Percentiles rank a stretch among this genome's conserved stretches.
Evolutionary conservation across 2,113 vertebrate genomes (phyloP).

Genomic region (Variabilichromis moorii): DNA sequence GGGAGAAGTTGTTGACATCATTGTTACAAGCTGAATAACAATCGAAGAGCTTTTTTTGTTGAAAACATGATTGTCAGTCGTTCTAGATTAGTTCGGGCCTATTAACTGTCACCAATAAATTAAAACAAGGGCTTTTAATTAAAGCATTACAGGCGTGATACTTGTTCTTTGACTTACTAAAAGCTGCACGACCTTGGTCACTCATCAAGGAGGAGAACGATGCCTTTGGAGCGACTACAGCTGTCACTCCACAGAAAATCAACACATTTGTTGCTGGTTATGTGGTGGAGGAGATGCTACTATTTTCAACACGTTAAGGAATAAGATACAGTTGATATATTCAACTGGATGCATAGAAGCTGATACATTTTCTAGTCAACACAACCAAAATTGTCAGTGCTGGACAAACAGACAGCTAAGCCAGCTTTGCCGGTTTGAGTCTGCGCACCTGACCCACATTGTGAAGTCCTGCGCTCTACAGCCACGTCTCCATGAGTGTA

Average conservation of each 20-base stretch:
- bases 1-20: constrained; percentile 28
- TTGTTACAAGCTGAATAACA: constrained; percentile 28
- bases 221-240: not conserved
- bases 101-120: not conserved
- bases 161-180: not conserved
- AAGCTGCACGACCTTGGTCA: not conserved
- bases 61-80: not conserved
- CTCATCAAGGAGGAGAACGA: not conserved
- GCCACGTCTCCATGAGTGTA: not conserved
- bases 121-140: not conserved
- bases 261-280: not conserved
- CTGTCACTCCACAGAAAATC: not conserved
- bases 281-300: not conserved
- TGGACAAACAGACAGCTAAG: not conserved
- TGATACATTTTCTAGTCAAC: not conserved
- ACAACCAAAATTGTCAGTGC: not conserved
- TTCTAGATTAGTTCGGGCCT: not conserved
- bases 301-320: not conserved
- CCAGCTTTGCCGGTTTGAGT: not conserved
- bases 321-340: not conserved
- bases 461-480: not conserved
- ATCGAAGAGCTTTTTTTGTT: not conserved
- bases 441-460: not conserved
- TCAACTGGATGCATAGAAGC: not conserved
- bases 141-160: not conserved